These are phyloP conservation scores for Apocrypta bakeri DNA, from an alignment of 1,140 invertebrate species.

Conservation along the genomic window DNA sequence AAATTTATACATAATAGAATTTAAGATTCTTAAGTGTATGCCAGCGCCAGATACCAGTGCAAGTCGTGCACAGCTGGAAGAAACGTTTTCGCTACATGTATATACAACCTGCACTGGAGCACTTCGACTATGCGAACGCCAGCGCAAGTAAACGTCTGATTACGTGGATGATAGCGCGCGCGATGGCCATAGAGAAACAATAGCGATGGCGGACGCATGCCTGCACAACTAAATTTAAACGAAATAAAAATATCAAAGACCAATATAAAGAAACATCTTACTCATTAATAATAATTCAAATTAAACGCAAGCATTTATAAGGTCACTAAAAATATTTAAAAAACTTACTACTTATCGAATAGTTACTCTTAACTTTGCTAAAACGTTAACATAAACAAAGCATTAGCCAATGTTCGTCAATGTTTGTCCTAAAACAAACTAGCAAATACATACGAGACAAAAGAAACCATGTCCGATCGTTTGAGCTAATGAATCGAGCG, in stretches of 20 bases:
- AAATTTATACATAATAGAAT: background rate
- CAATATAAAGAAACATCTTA: conserved; percentile 35
- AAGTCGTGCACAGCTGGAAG: background rate
- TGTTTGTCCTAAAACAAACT: too few species aligned
- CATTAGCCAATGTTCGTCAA: too few species aligned
- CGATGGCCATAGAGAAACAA: conserved; percentile 63
- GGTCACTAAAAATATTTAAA: too few species aligned
- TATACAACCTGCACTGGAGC: background rate
- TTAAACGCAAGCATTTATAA: too few species aligned
- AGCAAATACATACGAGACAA: too few species aligned
- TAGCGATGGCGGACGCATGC: conserved; percentile 62
- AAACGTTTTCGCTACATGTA: background rate
- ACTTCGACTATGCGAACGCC: too few species aligned
- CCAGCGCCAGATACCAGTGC: conserved; percentile 1
- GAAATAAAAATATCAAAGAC: conserved; percentile 34
- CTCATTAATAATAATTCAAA: background rate
- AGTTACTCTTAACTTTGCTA: too few species aligned
- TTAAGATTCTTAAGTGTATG: background rate
- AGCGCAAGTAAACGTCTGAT: conserved; percentile 57
- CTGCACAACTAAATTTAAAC: conserved; percentile 17
- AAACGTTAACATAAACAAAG: too few species aligned
- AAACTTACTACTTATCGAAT: too few species aligned
- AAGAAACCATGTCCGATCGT: too few species aligned
- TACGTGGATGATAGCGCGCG: conserved; percentile 59
- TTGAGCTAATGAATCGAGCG: background rate